phyloP scores from a whole-genome alignment of 1,140 invertebrate species.

The Coptotermes formosanus region DNA sequence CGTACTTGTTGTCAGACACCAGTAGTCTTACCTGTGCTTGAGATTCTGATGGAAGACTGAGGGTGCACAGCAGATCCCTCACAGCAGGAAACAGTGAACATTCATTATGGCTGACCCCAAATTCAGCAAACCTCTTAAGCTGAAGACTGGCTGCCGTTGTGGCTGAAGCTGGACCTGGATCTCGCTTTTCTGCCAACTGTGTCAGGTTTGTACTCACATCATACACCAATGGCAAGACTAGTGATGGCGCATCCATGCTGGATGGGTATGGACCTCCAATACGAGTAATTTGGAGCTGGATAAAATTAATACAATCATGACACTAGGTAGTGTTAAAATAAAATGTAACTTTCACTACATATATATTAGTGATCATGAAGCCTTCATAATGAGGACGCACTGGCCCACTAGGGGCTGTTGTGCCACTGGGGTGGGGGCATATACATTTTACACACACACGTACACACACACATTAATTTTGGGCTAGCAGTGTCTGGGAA shows the following conservation, averaged over 20 bases:
- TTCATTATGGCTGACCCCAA: conserved; percentile 64
- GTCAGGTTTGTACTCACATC: conserved; percentile 83
- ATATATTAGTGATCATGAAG: too few relatives aligned
- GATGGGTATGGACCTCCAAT: conserved; percentile 61
- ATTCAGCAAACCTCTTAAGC: conserved; percentile 71
- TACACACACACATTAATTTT: too few relatives aligned
- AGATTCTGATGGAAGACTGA: conserved; percentile 69
- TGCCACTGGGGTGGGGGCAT: too few relatives aligned
- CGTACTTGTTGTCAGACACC: neutral
- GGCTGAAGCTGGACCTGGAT: conserved; percentile 59
- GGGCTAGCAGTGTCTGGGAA: too few relatives aligned
- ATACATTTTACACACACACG: too few relatives aligned
- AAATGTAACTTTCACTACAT: too few relatives aligned
- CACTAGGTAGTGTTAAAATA: neutral
- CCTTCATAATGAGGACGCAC: too few relatives aligned
- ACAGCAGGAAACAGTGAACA: conserved; percentile 88
- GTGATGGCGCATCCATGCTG: conserved; percentile 68
- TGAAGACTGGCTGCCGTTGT: conserved; percentile 63
- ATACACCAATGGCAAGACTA: conserved; percentile 86
- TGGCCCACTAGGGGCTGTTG: too few relatives aligned
- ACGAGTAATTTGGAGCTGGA: conserved; percentile 81
- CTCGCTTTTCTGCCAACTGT: conserved; percentile 78
- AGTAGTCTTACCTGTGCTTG: conserved; percentile 42
- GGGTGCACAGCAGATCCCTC: conserved; percentile 77
- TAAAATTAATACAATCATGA: conserved; percentile 29